phyloP scores from a whole-genome alignment of 2,113 vertebrate species.

The Opisthocomus hoazin region DNA sequence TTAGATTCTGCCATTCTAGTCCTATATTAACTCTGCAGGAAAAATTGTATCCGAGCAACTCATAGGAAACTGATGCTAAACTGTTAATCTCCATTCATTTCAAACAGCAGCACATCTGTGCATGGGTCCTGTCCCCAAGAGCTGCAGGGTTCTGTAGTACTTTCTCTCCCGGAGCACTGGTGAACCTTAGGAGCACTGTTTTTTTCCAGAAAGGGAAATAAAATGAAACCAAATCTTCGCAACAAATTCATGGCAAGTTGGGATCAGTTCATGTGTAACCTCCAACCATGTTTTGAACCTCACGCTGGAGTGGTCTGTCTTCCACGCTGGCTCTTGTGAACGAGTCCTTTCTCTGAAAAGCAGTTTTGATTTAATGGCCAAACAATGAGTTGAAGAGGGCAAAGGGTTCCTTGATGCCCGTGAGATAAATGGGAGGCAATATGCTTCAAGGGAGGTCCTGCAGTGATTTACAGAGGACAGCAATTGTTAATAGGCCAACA shows the following conservation, averaged over 20 bases:
- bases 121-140: not conserved
- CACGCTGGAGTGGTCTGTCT: not conserved
- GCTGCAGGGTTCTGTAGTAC: not conserved
- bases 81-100: not conserved
- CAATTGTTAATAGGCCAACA: conserved; percentile 16
- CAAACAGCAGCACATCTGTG: not conserved
- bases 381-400: not conserved
- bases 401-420: not conserved
- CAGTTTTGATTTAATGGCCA: conserved; percentile 1
- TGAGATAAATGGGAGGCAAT: conserved; percentile 11
- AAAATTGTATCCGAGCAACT: not conserved
- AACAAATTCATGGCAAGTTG: not conserved
- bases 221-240: not conserved
- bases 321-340: not conserved
- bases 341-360: not conserved
- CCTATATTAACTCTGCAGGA: not conserved
- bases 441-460: conserved; percentile 30
- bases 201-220: not conserved
- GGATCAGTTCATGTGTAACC: not conserved
- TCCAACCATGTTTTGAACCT: not conserved
- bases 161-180: not conserved
- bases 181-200: not conserved
- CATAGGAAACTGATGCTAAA: not conserved
- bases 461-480: conserved; percentile 29
- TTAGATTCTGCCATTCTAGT: not conserved